phyloP scores from a whole-genome alignment of 2,113 vertebrate species.

The Boleophthalmus pectinirostris region DNA sequence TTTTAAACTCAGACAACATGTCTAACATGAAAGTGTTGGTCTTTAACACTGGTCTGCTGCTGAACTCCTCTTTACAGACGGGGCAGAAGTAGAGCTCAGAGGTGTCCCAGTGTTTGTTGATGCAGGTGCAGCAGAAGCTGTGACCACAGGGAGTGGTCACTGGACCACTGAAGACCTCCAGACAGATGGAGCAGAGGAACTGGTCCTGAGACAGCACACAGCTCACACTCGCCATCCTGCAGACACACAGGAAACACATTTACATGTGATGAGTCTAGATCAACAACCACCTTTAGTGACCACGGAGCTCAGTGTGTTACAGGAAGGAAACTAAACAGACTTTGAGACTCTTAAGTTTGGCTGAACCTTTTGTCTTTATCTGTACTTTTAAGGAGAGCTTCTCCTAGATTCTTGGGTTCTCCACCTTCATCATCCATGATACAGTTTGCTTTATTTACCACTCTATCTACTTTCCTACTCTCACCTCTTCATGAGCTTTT shows the following conservation, averaged over 20 bases:
- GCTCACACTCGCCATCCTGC: background rate
- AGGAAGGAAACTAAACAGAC: no score
- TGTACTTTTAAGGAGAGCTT: no score
- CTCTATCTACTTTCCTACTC: no score
- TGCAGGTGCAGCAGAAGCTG: slow-evolving; percentile 1
- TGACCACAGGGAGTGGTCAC: background rate
- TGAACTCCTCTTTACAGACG: slow-evolving; percentile 2
- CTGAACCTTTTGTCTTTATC: no score
- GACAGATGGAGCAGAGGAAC: slow-evolving; percentile 7
- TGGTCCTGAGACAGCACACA: slow-evolving; percentile 1
- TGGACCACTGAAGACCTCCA: background rate
- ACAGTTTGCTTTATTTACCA: no score
- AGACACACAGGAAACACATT: background rate
- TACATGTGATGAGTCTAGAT: no score
- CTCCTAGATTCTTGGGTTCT: no score
- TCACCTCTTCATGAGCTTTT: no score
- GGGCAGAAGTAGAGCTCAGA: background rate
- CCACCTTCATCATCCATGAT: no score
- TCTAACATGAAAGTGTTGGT: background rate
- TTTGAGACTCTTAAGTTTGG: no score
- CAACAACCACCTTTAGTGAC: no score
- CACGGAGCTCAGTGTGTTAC: no score
- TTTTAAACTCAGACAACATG: slow-evolving; percentile 3
- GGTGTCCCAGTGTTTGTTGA: slow-evolving; percentile 1
- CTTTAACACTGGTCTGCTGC: background rate